Evolutionary conservation across 2,797 vertebrate species (phyloP).

Genomic region (Lacerta viridis): DNA sequence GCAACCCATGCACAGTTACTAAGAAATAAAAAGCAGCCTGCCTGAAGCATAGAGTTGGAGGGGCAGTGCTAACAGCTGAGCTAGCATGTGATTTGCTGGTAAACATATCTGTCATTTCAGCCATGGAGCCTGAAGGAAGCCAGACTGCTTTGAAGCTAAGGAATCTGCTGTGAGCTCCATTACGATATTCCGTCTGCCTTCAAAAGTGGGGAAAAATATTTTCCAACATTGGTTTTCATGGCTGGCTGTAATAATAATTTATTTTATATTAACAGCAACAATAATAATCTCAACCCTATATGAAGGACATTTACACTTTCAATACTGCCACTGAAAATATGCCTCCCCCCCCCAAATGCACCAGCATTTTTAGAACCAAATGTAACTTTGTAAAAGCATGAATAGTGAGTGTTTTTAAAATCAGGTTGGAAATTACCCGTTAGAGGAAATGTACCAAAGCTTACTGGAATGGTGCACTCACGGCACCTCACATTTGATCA

Average conservation of each 20-base stretch:
- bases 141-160: neutral
- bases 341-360: slow-evolving; percentile 15
- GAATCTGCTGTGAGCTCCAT: neutral
- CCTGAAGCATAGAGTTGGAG: neutral
- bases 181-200: neutral
- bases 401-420: slow-evolving; percentile 41
- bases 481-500: neutral
- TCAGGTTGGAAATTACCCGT: slow-evolving; percentile 13
- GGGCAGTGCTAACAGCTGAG: neutral
- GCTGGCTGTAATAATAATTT: neutral
- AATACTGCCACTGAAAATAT: neutral
- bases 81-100: neutral
- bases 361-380: slow-evolving; percentile 23
- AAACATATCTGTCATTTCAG: neutral
- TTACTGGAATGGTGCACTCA: slow-evolving; percentile 26
- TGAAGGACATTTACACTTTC: slow-evolving; percentile 30
- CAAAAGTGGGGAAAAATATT: no score
- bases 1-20: neutral
- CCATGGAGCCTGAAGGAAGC: neutral
- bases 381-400: slow-evolving; percentile 27
- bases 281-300: neutral
- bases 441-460: slow-evolving; percentile 45
- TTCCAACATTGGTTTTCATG: neutral
- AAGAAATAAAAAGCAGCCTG: neutral
- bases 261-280: neutral